These are phyloP conservation scores for Drosophila birchii DNA, from an alignment of 2,888 invertebrate species.

Conservation along the genomic window DNA sequence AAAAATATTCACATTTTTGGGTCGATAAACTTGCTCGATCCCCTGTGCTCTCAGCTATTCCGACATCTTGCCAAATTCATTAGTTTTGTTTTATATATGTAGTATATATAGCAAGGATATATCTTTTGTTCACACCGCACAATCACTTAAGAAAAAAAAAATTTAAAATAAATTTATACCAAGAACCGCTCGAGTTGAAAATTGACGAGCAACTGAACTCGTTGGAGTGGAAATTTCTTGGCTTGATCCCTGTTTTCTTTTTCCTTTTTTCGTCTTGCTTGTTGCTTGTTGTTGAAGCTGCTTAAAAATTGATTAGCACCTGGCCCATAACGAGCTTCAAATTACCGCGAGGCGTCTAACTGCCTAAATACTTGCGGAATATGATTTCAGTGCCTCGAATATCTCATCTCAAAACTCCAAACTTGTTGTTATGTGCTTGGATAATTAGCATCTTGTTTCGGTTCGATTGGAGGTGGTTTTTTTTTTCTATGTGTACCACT, in stretches of 20 bases:
- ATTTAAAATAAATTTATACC: background rate
- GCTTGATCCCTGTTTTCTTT: background rate
- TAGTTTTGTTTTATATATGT: conserved; percentile 60
- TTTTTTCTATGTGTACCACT: conserved; percentile 2
- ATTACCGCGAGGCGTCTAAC: conserved; percentile 74
- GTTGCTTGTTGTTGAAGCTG: conserved; percentile 46
- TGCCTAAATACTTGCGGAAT: conserved; percentile 30
- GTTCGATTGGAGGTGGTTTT: background rate
- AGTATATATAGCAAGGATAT: background rate
- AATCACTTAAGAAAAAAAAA: conserved; percentile 4
- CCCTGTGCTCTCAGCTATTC: conserved; percentile 83
- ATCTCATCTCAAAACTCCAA: background rate
- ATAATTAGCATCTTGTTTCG: conserved; percentile 58
- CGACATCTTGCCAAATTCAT: conserved; percentile 84
- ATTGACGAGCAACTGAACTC: conserved; percentile 67
- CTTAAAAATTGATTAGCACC: conserved; percentile 78
- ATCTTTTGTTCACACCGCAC: background rate
- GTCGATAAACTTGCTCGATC: conserved; percentile 58
- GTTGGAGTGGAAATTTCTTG: conserved; percentile 36
- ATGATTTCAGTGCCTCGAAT: conserved; percentile 8
- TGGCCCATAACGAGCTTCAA: conserved; percentile 75
- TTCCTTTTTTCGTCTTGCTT: background rate
- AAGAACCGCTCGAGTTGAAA: conserved; percentile 72
- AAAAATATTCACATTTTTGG: conserved; percentile 39
- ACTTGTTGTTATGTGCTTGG: conserved; percentile 58